A percentile compares a stretch with the other conserved stretches of the same genome.
Evolutionary conservation across 2,113 vertebrate species (phyloP).

Genomic region (Zosterops hypoxanthus): DNA sequence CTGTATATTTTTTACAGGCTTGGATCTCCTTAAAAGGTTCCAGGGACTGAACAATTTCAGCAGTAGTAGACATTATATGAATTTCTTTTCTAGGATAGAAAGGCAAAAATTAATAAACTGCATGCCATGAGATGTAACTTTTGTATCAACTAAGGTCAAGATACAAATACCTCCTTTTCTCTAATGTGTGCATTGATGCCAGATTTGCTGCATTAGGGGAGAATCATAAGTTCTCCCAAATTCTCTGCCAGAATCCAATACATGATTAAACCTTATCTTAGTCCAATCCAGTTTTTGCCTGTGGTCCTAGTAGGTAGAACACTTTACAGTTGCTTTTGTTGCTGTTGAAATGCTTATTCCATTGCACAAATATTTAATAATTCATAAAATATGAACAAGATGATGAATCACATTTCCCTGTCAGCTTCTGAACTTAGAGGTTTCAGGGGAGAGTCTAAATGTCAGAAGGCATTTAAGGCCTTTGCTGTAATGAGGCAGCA

Average conservation of each 20-base stretch:
- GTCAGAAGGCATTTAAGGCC: neutral
- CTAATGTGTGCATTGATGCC: neutral
- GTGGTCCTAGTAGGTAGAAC: neutral
- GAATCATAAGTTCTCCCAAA: neutral
- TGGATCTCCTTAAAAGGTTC: neutral
- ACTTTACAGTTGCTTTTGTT: neutral
- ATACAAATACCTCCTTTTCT: neutral
- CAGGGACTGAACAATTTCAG: neutral
- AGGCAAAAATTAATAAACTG: neutral
- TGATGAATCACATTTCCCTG: neutral
- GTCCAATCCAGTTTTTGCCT: neutral
- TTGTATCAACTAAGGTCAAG: neutral
- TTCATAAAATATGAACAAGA: neutral
- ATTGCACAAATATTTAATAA: constrained; percentile 2
- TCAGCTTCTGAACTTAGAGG: neutral
- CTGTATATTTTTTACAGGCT: neutral
- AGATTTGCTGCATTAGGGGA: neutral
- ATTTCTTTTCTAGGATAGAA: neutral
- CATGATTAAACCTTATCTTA: neutral
- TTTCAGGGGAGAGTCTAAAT: neutral
- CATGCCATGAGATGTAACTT: neutral
- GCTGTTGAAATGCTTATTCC: neutral
- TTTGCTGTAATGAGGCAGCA: neutral
- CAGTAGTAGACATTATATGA: neutral
- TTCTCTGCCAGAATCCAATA: neutral